These are phyloP conservation scores for Tachina fera DNA, from an alignment of 2,888 invertebrate genomes.

Conservation along the genomic window DNA sequence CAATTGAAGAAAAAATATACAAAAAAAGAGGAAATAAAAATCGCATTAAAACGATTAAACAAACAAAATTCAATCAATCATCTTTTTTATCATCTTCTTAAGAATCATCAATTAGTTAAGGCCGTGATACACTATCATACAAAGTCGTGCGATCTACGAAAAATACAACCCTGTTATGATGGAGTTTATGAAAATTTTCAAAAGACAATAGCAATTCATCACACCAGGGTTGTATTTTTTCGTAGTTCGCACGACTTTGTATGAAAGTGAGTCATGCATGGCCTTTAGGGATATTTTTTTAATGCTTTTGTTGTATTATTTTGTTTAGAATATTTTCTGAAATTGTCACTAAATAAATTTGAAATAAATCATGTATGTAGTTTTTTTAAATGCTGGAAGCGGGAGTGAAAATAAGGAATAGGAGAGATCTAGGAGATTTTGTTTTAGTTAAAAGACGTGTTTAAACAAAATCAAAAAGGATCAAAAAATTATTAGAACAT, in stretches of 20 bases:
- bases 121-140: too few species aligned
- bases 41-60: slow-evolving; percentile 69
- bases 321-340: slow-evolving; percentile 28
- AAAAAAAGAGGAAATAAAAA: slow-evolving; percentile 66
- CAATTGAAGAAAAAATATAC: slow-evolving; percentile 65
- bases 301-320: slow-evolving; percentile 44
- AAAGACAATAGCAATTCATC: too few species aligned
- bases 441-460: not conserved
- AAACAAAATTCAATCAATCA: slow-evolving; percentile 47
- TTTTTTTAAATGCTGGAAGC: slow-evolving; percentile 43
- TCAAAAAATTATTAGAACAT: slow-evolving; percentile 30
- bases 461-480: not conserved
- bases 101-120: slow-evolving; percentile 50
- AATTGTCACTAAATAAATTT: slow-evolving; percentile 11
- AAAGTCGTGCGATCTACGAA: too few species aligned
- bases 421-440: slow-evolving; percentile 1
- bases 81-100: slow-evolving; percentile 22
- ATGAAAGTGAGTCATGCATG: too few species aligned
- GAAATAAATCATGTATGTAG: slow-evolving; percentile 19
- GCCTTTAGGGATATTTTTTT: too few species aligned
- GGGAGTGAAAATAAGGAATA: slow-evolving; percentile 10
- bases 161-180: too few species aligned
- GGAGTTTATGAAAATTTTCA: too few species aligned
- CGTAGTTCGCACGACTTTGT: too few species aligned
- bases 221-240: too few species aligned